Base-by-base conservation (phyloP, 2,113 vertebrate genomes). In the Sinocyclocheilus anshuiensis region DNA sequence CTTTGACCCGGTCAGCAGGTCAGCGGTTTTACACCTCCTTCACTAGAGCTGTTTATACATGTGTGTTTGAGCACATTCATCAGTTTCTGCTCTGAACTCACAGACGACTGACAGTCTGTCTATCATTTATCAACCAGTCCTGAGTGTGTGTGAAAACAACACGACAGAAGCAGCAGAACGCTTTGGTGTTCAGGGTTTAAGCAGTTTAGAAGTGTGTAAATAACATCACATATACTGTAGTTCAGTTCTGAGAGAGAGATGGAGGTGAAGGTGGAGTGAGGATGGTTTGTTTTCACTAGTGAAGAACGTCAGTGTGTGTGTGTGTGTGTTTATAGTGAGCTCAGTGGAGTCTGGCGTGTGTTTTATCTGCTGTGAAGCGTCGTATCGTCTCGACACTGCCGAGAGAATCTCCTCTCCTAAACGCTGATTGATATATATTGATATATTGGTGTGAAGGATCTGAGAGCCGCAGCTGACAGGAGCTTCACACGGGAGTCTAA, bases 331-430 rank as follows among this genome's bases (percentile, higher is more conserved):
- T 76, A 50, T 76, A 76, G 74, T 76, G 74, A 76, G n/a, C 20
- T 45, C 42, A 50, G 12, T 26, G 26, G 76, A 55, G 76, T 77
- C 76, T 77, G 76, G 15, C 7, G 4, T 67, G 39, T 81, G 39
- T 81, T 67, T 81, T 65, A 67, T 67, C 61, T 81, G 79, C 79
- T 81, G 59, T 82, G 63, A 69, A 69, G 80, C 63, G 26, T 81
- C 59, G 20, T 24, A 22, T 81, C 15, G 15, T 65, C 65, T 71
- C 24, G 15, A 71, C 81, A n/a, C 10, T 10, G n/a, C 61, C 1
- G 13, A 26, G 39, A 65, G 57, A 36, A 42, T 24, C 57, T 63
- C 50, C 12, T 24, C 57, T 24, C n/a, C 78, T 77, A 15, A 67
- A 26, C 36, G 22, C 61, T 81, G 79, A 67, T 20, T 29, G 61